Conservation (phyloP, 1,140 invertebrate genomes). For the Nautilus pompilius region DNA sequence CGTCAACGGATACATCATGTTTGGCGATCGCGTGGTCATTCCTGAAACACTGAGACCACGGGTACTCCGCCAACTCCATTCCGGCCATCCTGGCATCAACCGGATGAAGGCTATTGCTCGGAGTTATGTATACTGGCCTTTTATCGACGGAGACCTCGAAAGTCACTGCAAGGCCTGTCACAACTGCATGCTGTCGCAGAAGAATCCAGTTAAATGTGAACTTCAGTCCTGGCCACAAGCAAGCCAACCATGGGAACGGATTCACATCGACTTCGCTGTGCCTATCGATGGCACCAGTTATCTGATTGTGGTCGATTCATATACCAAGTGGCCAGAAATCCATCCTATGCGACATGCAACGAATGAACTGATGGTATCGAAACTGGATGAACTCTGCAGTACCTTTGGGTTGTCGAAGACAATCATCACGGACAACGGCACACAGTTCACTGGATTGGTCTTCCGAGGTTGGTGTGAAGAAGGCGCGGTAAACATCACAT, state of each 20-base stretch:
- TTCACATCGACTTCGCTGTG: conserved; percentile 26
- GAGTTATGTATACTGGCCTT: conserved; percentile 58
- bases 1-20: conserved; percentile 18
- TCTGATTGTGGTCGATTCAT: conserved; percentile 18
- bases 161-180: conserved; percentile 39
- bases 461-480: conserved; percentile 50
- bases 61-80: conserved; percentile 55
- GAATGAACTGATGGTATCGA: conserved; percentile 8
- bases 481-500: conserved; percentile 40
- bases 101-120: conserved; percentile 60
- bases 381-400: conserved; percentile 31
- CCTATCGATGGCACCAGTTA: conserved; percentile 23
- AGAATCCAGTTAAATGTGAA: background rate
- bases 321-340: conserved; percentile 24
- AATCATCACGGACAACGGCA: conserved; percentile 55
- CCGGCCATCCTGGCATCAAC: conserved; percentile 57
- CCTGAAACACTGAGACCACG: conserved; percentile 49
- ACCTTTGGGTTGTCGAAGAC: conserved; percentile 48
- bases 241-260: conserved; percentile 14
- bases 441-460: conserved; percentile 51
- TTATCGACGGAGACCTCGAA: conserved; percentile 56
- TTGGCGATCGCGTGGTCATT: conserved; percentile 34
- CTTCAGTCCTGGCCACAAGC: conserved; percentile 17
- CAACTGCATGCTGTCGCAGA: conserved; percentile 34
- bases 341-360: conserved; percentile 16